These are phyloP conservation scores for Halcyon chelicuti DNA, from an alignment of 2,797 vertebrate species.

Conservation along the genomic window DNA sequence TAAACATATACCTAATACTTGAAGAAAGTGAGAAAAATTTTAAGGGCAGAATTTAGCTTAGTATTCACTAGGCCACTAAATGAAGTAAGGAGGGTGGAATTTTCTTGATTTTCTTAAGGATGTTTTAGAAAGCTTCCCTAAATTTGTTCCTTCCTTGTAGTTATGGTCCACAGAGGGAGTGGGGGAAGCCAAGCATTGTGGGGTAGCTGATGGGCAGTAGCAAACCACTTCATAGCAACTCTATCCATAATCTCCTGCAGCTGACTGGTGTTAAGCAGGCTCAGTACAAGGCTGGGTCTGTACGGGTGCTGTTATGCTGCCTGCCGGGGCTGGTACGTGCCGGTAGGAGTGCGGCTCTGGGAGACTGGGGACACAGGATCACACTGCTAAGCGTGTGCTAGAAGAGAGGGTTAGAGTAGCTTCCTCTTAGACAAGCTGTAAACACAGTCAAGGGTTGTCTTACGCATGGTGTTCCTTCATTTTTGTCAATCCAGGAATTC, in stretches of 20 bases:
- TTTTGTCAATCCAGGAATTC: not conserved
- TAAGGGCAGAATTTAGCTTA: not conserved
- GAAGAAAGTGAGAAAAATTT: not conserved
- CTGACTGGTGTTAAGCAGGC: not conserved
- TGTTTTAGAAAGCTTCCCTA: not conserved
- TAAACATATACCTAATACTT: not conserved
- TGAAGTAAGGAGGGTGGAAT: not conserved
- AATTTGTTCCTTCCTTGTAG: not conserved
- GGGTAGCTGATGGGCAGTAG: not conserved
- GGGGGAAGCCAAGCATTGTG: not conserved
- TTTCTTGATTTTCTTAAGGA: not conserved
- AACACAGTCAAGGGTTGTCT: not conserved
- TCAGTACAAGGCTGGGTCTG: not conserved
- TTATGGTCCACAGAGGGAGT: not conserved
- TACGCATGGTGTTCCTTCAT: not conserved
- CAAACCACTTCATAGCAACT: not conserved
- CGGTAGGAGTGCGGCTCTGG: not conserved
- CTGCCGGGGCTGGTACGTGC: not conserved
- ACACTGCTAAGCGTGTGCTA: rapidly evolving
- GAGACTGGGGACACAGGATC: rapidly evolving
- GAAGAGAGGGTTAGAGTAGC: not conserved
- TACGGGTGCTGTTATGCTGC: not conserved
- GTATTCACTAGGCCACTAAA: not conserved
- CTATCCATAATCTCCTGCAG: not conserved
- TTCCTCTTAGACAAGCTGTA: not conserved